A percentile compares a stretch with the other conserved stretches of the same genome.
Conservation (phyloP, 1,140 invertebrate genomes). For the Listronotus oregonensis region DNA sequence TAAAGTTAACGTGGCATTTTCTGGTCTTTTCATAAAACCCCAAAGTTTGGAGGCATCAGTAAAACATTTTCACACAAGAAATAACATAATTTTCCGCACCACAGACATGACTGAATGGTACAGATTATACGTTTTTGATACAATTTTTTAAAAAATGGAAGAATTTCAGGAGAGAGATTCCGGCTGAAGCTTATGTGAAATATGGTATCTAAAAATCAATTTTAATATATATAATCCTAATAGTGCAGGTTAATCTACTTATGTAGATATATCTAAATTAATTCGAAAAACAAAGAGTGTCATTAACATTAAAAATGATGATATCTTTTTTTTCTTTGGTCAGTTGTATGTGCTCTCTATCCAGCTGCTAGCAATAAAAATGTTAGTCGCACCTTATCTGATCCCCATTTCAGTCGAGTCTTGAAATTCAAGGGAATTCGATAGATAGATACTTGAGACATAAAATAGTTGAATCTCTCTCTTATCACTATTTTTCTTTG, state of each 20-base stretch:
- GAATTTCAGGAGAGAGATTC: slow-evolving; percentile 42
- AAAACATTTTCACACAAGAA: slow-evolving; percentile 29
- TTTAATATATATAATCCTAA: slow-evolving; percentile 50
- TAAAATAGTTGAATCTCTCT: no score
- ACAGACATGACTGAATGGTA: slow-evolving; percentile 34
- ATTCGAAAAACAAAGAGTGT: slow-evolving; percentile 16
- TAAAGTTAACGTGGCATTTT: slow-evolving; percentile 28
- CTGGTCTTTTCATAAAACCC: slow-evolving; percentile 15
- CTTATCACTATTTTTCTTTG: no score
- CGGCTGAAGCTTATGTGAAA: slow-evolving; percentile 49
- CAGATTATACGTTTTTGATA: slow-evolving; percentile 21
- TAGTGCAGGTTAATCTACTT: no score
- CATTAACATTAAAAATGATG: slow-evolving; percentile 33
- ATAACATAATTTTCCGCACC: slow-evolving; percentile 21
- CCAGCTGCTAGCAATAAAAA: slow-evolving; percentile 1
- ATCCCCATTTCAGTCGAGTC: slow-evolving; percentile 26
- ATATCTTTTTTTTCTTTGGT: slow-evolving; percentile 32
- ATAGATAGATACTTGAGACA: no score
- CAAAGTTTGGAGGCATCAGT: background rate
- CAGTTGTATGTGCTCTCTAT: slow-evolving; percentile 21
- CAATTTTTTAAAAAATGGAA: no score
- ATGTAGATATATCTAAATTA: no score
- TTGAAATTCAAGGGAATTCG: slow-evolving; percentile 26
- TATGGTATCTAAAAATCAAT: slow-evolving; percentile 41
- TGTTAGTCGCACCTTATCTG: background rate